Evolutionary conservation across 1,140 invertebrate genomes (phyloP).

Genomic region (Drusus annulatus): DNA sequence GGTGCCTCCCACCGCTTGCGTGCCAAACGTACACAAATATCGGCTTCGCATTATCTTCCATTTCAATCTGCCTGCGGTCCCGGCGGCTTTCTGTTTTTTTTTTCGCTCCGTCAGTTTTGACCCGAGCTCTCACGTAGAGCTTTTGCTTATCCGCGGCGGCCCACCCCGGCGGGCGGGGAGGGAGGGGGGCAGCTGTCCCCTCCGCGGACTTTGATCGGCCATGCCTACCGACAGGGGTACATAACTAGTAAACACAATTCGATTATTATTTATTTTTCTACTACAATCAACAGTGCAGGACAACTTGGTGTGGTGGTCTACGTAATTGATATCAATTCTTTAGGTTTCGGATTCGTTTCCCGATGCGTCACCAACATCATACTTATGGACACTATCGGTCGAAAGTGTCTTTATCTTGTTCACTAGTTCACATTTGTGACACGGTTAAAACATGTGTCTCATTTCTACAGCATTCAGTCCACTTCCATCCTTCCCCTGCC

Average conservation of each 20-base stretch:
- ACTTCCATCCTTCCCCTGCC: too few species aligned
- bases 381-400: too few species aligned
- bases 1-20: constrained; percentile 19
- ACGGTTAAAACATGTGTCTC: too few species aligned
- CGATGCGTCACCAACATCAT: too few species aligned
- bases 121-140: constrained; percentile 37
- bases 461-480: too few species aligned
- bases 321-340: too few species aligned
- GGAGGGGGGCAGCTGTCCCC: constrained; percentile 4
- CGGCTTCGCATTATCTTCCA: constrained; percentile 34
- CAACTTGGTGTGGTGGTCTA: too few species aligned
- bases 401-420: too few species aligned
- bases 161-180: neutral
- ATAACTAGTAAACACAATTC: neutral
- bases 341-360: too few species aligned
- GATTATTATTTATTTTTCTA: too few species aligned
- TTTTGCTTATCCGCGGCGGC: constrained; percentile 35
- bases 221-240: constrained; percentile 7
- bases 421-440: too few species aligned
- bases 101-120: constrained; percentile 31
- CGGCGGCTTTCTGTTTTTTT: constrained; percentile 31
- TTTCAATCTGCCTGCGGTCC: constrained; percentile 32
- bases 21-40: constrained; percentile 37
- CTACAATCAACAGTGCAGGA: too few species aligned
- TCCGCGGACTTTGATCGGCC: constrained; percentile 39